Conservation (phyloP, 1,140 invertebrate genomes). For the Hesperophylax magnus region DNA sequence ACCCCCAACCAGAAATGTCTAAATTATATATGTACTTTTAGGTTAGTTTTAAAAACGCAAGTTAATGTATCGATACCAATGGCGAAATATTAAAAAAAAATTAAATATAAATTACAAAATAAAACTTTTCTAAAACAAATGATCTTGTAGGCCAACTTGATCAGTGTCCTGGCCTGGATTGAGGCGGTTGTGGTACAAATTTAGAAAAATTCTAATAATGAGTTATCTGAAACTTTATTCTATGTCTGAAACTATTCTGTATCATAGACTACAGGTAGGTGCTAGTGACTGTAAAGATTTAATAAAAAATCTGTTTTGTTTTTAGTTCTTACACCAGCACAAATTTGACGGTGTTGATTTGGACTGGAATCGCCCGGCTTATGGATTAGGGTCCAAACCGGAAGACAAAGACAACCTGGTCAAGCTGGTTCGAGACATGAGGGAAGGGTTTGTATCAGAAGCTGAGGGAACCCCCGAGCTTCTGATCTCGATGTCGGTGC, state of each 20-base stretch:
- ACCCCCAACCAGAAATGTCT: too few relatives aligned
- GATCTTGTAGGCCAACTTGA: too few relatives aligned
- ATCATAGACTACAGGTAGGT: not conserved
- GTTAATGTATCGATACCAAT: too few relatives aligned
- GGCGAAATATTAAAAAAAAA: too few relatives aligned
- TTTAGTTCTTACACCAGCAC: constrained; percentile 87
- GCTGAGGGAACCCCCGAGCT: constrained; percentile 83
- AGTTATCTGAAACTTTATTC: not conserved
- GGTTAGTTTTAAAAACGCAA: too few relatives aligned
- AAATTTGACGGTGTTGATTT: constrained; percentile 97
- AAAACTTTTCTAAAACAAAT: too few relatives aligned
- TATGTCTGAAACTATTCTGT: not conserved
- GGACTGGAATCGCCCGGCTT: constrained; percentile 96
- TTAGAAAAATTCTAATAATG: not conserved
- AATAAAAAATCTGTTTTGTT: constrained; percentile 4
- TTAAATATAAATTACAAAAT: too few relatives aligned
- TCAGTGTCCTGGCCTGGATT: too few relatives aligned
- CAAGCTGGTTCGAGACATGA: constrained; percentile 88
- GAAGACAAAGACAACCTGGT: constrained; percentile 93
- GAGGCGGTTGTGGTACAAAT: too few relatives aligned
- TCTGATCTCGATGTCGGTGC: constrained; percentile 94
- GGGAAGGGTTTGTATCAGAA: constrained; percentile 92
- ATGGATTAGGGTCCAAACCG: constrained; percentile 91
- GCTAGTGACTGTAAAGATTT: not conserved
- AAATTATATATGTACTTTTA: too few relatives aligned